Evolutionary conservation across 2,113 vertebrate species (phyloP).

Genomic region (Egretta garzetta): DNA sequence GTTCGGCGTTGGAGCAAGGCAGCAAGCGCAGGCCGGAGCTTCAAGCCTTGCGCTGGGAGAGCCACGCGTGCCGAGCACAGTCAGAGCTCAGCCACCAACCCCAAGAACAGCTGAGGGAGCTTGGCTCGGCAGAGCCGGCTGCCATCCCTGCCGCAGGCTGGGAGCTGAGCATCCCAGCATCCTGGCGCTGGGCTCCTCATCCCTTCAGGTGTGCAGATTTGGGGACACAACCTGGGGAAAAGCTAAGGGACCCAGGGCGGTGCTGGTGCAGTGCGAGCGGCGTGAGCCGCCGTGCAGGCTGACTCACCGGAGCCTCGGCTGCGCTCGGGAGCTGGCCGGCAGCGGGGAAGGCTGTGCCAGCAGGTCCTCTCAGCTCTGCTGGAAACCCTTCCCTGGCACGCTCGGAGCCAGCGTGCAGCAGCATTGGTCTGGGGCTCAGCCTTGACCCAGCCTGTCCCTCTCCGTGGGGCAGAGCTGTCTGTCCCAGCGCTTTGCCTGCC

Average conservation of each 20-base stretch:
- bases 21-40: neutral
- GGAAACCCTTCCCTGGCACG: neutral
- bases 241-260: neutral
- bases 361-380: neutral
- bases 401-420: rapidly evolving
- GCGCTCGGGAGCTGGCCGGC: rapidly evolving
- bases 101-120: neutral
- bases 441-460: neutral
- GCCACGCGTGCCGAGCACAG: neutral
- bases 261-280: neutral
- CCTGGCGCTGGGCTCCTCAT: neutral
- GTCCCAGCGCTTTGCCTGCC: neutral
- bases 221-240: neutral
- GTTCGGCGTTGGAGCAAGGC: neutral
- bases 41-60: rapidly evolving
- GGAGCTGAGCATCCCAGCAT: neutral
- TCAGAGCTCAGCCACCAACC: rapidly evolving
- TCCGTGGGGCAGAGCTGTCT: neutral
- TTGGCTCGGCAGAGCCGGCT: neutral
- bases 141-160: neutral
- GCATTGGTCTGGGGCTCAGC: neutral
- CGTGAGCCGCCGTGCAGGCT: neutral
- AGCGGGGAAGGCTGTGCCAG: neutral
- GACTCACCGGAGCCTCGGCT: neutral
- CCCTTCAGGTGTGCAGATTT: neutral